Conservation (phyloP, 1,140 invertebrate genomes). For the Zaprionus lachaisei region DNA sequence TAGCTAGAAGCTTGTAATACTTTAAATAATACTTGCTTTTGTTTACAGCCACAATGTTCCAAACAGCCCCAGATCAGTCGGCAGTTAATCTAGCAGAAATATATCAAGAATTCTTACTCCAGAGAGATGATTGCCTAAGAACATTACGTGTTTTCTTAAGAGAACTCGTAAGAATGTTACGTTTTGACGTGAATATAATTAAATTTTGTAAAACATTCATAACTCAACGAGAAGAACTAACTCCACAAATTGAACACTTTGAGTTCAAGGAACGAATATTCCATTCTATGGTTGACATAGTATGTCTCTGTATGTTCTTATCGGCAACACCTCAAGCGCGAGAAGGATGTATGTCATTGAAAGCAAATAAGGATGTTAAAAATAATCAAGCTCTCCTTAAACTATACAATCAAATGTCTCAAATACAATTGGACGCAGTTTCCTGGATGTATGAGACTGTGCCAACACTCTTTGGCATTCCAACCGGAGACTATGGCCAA, state of each 20-base stretch:
- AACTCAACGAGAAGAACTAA: constrained; percentile 87
- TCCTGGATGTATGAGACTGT: constrained; percentile 94
- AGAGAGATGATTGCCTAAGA: constrained; percentile 95
- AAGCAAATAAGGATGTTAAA: constrained; percentile 74
- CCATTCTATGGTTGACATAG: constrained; percentile 92
- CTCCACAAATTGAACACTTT: constrained; percentile 85
- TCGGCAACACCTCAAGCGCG: constrained; percentile 91
- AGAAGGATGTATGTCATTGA: constrained; percentile 86
- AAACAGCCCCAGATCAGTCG: constrained; percentile 91
- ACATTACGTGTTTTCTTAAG: constrained; percentile 91
- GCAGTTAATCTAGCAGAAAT: constrained; percentile 92
- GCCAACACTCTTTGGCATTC: constrained; percentile 90
- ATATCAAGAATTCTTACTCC: constrained; percentile 93
- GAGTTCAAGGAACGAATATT: constrained; percentile 94
- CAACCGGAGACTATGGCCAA: constrained; percentile 90
- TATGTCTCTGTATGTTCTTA: constrained; percentile 94
- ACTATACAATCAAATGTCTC: constrained; percentile 89
- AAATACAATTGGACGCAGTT: constrained; percentile 92
- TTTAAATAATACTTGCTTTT: constrained; percentile 8
- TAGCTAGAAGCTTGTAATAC: background rate
- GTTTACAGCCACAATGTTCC: constrained; percentile 91
- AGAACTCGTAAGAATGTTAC: constrained; percentile 94
- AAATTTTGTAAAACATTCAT: constrained; percentile 90
- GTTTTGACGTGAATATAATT: constrained; percentile 91
- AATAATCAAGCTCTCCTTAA: constrained; percentile 85